phyloP scores from a whole-genome alignment of 2,888 invertebrate species.

The Acleris literana region DNA sequence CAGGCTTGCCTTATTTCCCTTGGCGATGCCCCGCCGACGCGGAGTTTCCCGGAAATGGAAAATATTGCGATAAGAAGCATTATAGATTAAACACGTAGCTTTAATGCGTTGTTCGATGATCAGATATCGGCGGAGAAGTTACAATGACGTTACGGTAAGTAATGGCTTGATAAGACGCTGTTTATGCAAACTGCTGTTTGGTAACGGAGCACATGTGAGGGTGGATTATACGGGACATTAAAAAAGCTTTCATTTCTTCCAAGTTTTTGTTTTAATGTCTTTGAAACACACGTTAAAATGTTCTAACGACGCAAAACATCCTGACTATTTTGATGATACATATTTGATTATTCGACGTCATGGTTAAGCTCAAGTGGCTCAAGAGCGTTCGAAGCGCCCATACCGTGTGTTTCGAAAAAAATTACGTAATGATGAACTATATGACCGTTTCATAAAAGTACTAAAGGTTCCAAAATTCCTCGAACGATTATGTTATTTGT shows the following conservation, averaged over 20 bases:
- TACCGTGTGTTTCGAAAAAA: too few species aligned
- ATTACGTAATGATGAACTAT: too few species aligned
- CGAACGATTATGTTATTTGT: too few species aligned
- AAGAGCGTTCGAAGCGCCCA: too few species aligned
- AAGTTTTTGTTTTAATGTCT: background rate
- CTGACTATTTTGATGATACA: too few species aligned
- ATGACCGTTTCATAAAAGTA: too few species aligned
- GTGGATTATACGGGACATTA: background rate
- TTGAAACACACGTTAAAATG: too few species aligned
- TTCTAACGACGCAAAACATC: too few species aligned
- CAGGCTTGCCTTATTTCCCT: constrained; percentile 82
- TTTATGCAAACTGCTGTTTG: constrained; percentile 58
- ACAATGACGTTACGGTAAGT: constrained; percentile 64
- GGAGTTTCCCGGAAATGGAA: constrained; percentile 80
- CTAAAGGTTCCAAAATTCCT: too few species aligned
- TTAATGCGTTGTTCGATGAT: constrained; percentile 72
- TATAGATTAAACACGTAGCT: constrained; percentile 81
- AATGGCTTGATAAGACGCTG: constrained; percentile 60
- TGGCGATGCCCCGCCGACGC: constrained; percentile 74
- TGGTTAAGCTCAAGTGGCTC: too few species aligned
- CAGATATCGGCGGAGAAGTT: constrained; percentile 65
- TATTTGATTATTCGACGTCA: too few species aligned
- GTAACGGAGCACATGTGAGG: constrained; percentile 15
- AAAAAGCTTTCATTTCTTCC: background rate
- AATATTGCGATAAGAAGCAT: constrained; percentile 84